Percentiles rank a stretch among this genome's conserved stretches.
These are phyloP conservation scores for Tympanoctomys barrerae DNA, from an alignment of 2,797 vertebrate species.

Conservation along the genomic window DNA sequence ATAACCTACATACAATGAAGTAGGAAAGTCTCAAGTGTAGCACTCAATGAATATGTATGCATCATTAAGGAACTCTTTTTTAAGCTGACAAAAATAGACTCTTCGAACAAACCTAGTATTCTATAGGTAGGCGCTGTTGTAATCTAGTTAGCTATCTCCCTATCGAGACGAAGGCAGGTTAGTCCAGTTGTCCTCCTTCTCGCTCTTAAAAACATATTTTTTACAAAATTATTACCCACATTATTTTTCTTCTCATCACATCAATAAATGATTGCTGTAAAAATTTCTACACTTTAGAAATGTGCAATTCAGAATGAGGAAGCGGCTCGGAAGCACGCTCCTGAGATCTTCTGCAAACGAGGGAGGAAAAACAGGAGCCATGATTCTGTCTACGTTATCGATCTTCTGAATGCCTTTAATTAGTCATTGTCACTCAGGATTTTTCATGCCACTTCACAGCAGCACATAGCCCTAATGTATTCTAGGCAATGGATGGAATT, in stretches of 20 bases:
- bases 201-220: not conserved
- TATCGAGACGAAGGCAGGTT: not conserved
- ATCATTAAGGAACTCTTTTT: not conserved
- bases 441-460: not conserved
- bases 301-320: not conserved
- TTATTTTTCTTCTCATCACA: conserved; percentile 51
- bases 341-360: not conserved
- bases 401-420: conserved; percentile 17
- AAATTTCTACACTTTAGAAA: conserved; percentile 21
- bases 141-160: not conserved
- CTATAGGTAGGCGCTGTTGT: not conserved
- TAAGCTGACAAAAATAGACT: not conserved
- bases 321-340: not conserved
- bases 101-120: not conserved
- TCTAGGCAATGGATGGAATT: not conserved
- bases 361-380: not conserved
- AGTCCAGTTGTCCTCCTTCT: not conserved
- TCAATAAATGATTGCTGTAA: not conserved
- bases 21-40: not conserved
- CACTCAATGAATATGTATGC: conserved; percentile 12
- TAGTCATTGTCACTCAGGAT: not conserved
- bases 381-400: not conserved
- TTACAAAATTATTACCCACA: not conserved
- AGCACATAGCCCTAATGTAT: not conserved
- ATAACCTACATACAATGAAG: conserved; percentile 56